Evolutionary conservation across 2,113 vertebrate genomes (phyloP).

Genomic region (Hypocryptadius cinnamomeus): DNA sequence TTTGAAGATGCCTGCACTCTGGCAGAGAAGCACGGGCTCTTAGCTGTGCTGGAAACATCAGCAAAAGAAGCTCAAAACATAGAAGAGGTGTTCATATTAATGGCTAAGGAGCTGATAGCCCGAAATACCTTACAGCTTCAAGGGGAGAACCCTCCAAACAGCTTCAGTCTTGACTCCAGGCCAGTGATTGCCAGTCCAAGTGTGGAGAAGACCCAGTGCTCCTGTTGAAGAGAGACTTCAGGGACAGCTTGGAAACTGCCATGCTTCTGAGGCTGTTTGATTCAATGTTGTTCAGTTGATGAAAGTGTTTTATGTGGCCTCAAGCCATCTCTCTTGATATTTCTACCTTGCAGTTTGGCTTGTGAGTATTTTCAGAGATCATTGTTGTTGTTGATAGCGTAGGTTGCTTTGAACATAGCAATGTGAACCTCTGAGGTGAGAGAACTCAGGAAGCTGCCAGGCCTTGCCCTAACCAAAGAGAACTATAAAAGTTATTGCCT

Average conservation of each 20-base stretch:
- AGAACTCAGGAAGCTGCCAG: background rate
- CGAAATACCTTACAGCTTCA: slow-evolving; percentile 72
- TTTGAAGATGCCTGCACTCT: slow-evolving; percentile 86
- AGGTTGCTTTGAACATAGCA: background rate
- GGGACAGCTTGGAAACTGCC: background rate
- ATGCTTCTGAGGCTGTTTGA: background rate
- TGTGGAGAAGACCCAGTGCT: slow-evolving; percentile 68
- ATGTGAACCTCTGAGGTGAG: background rate
- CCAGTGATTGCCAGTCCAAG: slow-evolving; percentile 53
- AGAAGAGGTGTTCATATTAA: slow-evolving; percentile 77
- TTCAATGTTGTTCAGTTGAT: background rate
- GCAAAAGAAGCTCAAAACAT: slow-evolving; percentile 82
- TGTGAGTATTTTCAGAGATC: background rate
- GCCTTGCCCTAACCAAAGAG: slow-evolving; percentile 25
- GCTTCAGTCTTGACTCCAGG: slow-evolving; percentile 71
- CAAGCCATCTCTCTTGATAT: background rate
- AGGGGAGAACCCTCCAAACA: slow-evolving; percentile 34
- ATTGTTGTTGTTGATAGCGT: background rate
- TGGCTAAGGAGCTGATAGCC: slow-evolving; percentile 74
- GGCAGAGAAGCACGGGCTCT: slow-evolving; percentile 79
- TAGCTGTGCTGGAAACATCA: slow-evolving; percentile 91
- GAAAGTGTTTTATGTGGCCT: background rate
- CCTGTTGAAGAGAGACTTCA: slow-evolving; percentile 65
- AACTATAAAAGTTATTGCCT: background rate
- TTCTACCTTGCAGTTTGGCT: background rate